Conservation (phyloP, 2,797 vertebrate genomes). For the Adelosebastes latens region DNA sequence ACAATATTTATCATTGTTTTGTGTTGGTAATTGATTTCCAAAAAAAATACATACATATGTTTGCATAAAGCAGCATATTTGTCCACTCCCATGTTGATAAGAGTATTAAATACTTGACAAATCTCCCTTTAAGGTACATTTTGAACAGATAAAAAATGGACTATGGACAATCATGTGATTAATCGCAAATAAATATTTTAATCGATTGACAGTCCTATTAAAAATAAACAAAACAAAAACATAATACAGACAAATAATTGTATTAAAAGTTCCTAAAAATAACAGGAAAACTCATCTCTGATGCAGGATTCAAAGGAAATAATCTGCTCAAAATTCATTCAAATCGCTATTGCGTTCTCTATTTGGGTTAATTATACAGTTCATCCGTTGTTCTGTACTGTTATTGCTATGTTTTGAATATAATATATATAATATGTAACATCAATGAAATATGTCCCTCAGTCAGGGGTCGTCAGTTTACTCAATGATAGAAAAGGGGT, state of each 20-base stretch:
- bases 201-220: too few species aligned
- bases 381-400: neutral
- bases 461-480: neutral
- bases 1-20: too few species aligned
- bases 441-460: neutral
- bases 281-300: neutral
- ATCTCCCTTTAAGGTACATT: neutral
- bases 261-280: neutral
- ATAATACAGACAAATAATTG: neutral
- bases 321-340: too few species aligned
- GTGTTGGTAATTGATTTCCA: too few species aligned
- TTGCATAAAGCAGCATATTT: too few species aligned
- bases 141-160: neutral
- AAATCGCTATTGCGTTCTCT: neutral
- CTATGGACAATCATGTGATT: neutral
- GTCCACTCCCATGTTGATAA: too few species aligned
- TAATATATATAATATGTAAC: neutral
- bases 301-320: neutral
- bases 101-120: neutral
- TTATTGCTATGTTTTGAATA: neutral
- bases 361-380: neutral
- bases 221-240: neutral
- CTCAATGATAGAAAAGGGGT: neutral
- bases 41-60: too few species aligned
- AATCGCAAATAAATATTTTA: too few species aligned